Evolutionary conservation across 2,113 vertebrate species (phyloP).

Genomic region (Gnathonemus longibarbis): DNA sequence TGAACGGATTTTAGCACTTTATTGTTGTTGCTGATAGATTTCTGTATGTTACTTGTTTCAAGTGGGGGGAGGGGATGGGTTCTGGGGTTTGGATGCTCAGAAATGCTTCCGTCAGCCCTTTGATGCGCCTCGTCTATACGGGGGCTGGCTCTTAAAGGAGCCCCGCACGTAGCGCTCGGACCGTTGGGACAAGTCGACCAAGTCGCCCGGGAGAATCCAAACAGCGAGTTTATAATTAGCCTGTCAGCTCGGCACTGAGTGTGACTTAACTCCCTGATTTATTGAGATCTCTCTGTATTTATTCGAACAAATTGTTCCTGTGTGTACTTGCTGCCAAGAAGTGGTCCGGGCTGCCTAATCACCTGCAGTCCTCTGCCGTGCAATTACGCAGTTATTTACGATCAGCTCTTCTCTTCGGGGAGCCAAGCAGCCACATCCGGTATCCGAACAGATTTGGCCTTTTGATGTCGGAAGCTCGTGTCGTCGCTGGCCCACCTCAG

Average conservation of each 20-base stretch:
- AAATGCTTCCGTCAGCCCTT: conserved; percentile 32
- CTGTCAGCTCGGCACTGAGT: conserved; percentile 41
- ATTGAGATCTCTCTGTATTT: conserved; percentile 27
- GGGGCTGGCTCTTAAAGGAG: conserved; percentile 27
- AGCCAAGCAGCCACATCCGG: background rate
- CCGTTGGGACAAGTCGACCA: conserved; percentile 46
- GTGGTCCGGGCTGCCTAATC: background rate
- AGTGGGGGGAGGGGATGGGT: background rate
- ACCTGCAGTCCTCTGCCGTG: background rate
- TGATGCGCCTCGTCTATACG: conserved; percentile 29
- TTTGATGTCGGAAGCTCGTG: background rate
- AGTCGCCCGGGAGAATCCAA: conserved; percentile 34
- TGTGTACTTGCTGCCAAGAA: conserved; percentile 16
- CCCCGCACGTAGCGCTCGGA: conserved; percentile 29
- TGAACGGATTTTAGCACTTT: background rate
- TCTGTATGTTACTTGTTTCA: background rate
- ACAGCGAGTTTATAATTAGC: conserved; percentile 53
- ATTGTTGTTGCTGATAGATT: background rate
- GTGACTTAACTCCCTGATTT: conserved; percentile 46
- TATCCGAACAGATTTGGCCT: background rate
- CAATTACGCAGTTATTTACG: conserved; percentile 16
- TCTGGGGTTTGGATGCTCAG: conserved; percentile 10
- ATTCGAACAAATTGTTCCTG: conserved; percentile 22
- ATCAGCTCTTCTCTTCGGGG: background rate
- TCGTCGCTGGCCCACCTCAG: conserved; percentile 32